Evolutionary conservation across 92 coral and sea anemone genomes (phyloP), one percentile per base, ranked within the genome.

Genomic region (Desmophyllum pertusum): DNA sequence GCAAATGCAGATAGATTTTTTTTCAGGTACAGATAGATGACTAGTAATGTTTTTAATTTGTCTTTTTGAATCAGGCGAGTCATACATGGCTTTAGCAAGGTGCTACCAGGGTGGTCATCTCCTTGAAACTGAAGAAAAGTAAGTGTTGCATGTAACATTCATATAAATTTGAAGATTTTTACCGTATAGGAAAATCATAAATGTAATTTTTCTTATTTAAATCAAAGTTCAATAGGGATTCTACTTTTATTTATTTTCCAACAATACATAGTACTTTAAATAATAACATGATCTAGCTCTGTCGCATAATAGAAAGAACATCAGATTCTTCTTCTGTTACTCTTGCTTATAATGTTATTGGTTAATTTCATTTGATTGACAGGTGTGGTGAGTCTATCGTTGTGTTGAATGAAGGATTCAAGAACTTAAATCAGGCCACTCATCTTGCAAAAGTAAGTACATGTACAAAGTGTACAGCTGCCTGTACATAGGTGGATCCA

Each of bases 51-150:
- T n/a, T n/a, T n/a, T n/a, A n/a, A n/a, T 59, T 2, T 25, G 35
- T 36, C 9, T 66, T 30, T 45, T 50, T 41, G 45, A 61, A 21
- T 25, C 81, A 96, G 99, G 89, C 31, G 99, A 94, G 77, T 62
- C 88, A 42, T 94, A 96, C 73, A 84, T 96, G 79, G 95, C 98
- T 10, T 75, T 94, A 10, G 85, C 98, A 62, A 87, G 99, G 61
- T 90, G 98, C 46, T 96, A 88, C 68, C 99, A 96, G 77, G 99
- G 99, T 30, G 87, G 85, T 14, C 90, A 89, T 52, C 93, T 96
- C 7, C 89, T 96, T 5, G 99, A 96, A 74, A 76, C 79, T 0
- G 92, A 96, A 76, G 99, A 96, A 83, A 93, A 92, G 99, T 96
- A 83, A 81, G 73, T 66, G 13, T 13, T 0, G 18, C 9, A 65